Conservation (phyloP, 1,140 invertebrate species). For the Choristoneura fumiferana region DNA sequence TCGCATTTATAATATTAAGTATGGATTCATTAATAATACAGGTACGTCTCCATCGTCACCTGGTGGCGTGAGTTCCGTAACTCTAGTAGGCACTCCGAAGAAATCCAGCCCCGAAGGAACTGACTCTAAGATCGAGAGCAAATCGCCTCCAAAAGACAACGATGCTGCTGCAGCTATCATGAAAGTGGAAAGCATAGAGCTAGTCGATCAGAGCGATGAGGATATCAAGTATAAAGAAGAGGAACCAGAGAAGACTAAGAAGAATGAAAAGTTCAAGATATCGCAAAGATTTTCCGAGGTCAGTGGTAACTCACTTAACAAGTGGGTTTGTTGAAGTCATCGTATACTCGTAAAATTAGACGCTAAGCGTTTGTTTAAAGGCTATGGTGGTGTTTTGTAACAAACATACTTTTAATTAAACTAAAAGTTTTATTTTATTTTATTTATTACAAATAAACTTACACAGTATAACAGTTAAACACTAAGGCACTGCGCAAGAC, state of each 20-base stretch:
- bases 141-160: slow-evolving; percentile 53
- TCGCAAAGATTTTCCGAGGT: slow-evolving; percentile 69
- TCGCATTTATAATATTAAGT: no score
- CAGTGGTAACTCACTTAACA: no score
- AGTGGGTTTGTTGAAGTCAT: no score
- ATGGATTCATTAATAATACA: slow-evolving; percentile 30
- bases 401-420: no score
- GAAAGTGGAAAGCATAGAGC: slow-evolving; percentile 70
- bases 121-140: slow-evolving; percentile 21
- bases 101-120: slow-evolving; percentile 46
- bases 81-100: slow-evolving; percentile 81
- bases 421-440: no score
- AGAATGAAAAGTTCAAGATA: slow-evolving; percentile 67
- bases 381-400: no score
- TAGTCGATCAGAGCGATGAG: slow-evolving; percentile 67
- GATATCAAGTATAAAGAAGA: slow-evolving; percentile 67
- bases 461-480: no score
- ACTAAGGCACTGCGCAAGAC: no score
- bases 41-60: slow-evolving; percentile 82
- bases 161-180: slow-evolving; percentile 46
- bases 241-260: slow-evolving; percentile 62
- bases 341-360: no score
- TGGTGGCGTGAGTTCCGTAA: slow-evolving; percentile 85
- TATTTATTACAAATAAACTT: no score
- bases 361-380: no score